Evolutionary conservation across 2,888 invertebrate species (phyloP).

Genomic region (Aplocera efformata): DNA sequence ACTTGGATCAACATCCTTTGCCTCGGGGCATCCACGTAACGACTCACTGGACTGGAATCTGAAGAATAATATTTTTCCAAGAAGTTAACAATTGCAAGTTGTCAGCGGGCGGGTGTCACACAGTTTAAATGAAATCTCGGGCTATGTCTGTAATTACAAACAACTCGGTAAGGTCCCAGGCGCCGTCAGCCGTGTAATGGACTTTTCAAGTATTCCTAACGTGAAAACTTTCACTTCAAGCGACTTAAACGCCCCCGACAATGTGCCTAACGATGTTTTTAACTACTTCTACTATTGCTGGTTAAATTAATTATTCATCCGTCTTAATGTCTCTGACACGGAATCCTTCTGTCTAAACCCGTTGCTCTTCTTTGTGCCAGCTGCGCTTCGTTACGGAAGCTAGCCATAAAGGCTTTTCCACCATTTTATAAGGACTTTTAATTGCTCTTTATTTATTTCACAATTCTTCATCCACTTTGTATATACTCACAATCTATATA

Average conservation of each 20-base stretch:
- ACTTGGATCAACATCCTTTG: conserved; percentile 6
- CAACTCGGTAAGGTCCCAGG: conserved; percentile 48
- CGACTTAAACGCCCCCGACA: conserved; percentile 68
- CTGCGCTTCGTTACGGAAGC: not conserved
- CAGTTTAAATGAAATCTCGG: conserved; percentile 74
- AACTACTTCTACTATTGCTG: conserved; percentile 69
- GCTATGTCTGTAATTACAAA: conserved; percentile 74
- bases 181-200: conserved; percentile 74
- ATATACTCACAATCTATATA: too few species aligned
- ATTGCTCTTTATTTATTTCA: too few species aligned
- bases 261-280: conserved; percentile 76
- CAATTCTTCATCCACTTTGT: too few species aligned
- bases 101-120: conserved; percentile 59
- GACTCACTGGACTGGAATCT: conserved; percentile 20
- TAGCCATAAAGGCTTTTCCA: too few species aligned
- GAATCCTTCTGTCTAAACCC: not conserved
- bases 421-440: too few species aligned
- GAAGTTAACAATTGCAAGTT: conserved; percentile 55
- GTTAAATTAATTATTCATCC: conserved; percentile 60
- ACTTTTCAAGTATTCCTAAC: conserved; percentile 78
- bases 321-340: not conserved
- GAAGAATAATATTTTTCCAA: conserved; percentile 47
- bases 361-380: not conserved
- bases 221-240: conserved; percentile 71
- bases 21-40: conserved; percentile 7